Evolutionary conservation across 2,797 vertebrate species (phyloP).

Genomic region (Columba guinea): DNA sequence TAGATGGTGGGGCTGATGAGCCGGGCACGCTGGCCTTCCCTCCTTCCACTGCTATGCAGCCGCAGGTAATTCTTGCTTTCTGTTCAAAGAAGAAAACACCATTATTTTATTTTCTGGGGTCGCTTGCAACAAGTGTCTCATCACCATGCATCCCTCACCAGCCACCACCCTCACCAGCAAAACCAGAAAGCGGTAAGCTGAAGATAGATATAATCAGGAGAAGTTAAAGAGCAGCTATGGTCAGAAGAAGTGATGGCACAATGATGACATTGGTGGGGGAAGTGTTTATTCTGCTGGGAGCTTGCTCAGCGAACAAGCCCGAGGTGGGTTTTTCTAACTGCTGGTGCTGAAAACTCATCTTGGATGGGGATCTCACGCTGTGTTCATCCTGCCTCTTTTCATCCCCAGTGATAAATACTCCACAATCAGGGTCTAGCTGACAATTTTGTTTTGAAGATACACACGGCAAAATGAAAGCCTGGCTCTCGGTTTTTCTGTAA

Average conservation of each 20-base stretch:
- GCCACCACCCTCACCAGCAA: background rate
- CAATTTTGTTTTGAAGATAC: background rate
- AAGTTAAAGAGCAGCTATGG: conserved; percentile 28
- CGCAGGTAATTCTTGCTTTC: conserved; percentile 76
- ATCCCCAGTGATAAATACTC: background rate
- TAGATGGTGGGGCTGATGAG: conserved; percentile 88
- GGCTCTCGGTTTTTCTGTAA: background rate
- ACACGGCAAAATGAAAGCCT: background rate
- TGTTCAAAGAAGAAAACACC: conserved; percentile 46
- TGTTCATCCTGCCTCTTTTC: background rate
- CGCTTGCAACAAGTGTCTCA: background rate
- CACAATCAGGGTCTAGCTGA: background rate
- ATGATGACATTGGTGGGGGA: background rate
- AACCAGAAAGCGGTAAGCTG: background rate
- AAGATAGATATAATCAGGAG: background rate
- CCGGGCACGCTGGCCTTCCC: conserved; percentile 84
- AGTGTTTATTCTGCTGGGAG: conserved; percentile 30
- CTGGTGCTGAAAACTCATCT: background rate
- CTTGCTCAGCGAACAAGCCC: conserved; percentile 25
- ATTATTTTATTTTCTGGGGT: background rate
- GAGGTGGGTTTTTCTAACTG: background rate
- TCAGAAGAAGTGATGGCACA: background rate
- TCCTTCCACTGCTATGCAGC: conserved; percentile 82
- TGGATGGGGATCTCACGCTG: background rate
- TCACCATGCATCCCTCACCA: background rate